Base-by-base conservation (phyloP, 1,140 invertebrate genomes). In the Caenorhabditis elegans region DNA sequence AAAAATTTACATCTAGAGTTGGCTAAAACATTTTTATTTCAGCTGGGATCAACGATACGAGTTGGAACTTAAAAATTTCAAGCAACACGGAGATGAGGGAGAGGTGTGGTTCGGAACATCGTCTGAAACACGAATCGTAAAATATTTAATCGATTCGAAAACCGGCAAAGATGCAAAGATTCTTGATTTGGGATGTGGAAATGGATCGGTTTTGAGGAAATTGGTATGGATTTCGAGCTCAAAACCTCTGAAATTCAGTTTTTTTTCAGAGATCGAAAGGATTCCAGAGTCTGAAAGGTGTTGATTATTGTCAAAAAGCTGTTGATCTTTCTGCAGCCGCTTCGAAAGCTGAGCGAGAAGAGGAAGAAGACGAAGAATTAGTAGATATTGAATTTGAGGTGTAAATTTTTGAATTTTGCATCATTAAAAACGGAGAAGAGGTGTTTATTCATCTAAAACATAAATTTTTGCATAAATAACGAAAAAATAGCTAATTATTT, bases 71-170 rank as follows among this genome's bases (percentile, higher is more conserved):
- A 90, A 92, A 36, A 95, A 96, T 90, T 97, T 94, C 89, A 91
- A 93, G 70, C 93, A 93, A 82, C 92, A 94, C 89, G 95, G 95
- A 3, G 95, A 97, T 89, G 92, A 94, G 15, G 96, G 96, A 6
- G 95, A 97, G 89, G 92, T 96, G 26, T 88, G 92, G 91, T 97
- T 97, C 89, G 95, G 95, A 11, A 93, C 94, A 90, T 93, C 93
- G 76, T 94, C 93, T 82, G 93, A 94, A 46, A 90, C 93, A 48
- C 92, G 76, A 24, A 78, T 83, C 11, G 55, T 83, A 6, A 75
- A 78, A 10, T 82, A 78, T 90, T 43, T 91, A 13, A 79, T 79
- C 2, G 85, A 85, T 22, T 78, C 87, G 22, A 85, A 87, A 51
- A 48, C 55, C 11, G 79, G 80, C 6, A 84, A 82, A 34, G 76